Percentiles rank a stretch among this genome's conserved stretches.
Conservation (phyloP, 1,140 invertebrate species). For the Nilaparvata lugens region DNA sequence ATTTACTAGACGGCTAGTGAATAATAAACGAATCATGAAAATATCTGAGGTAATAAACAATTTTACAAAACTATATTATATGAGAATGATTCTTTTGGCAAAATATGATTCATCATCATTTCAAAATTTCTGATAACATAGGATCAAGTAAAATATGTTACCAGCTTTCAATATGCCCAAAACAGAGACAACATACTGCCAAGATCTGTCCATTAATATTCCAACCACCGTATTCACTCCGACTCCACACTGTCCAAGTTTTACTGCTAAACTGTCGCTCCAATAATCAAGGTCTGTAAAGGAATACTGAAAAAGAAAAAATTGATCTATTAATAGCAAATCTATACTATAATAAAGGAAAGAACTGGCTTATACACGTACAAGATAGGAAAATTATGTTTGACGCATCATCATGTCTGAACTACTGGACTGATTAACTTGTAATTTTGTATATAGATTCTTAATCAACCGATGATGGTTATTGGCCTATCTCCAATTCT, state of each 20-base stretch:
- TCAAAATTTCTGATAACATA: no score
- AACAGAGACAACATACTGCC: conserved; percentile 37
- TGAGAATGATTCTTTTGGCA: neutral
- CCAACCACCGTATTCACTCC: conserved; percentile 29
- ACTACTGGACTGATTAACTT: no score
- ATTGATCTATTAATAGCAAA: conserved; percentile 1
- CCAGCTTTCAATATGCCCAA: conserved; percentile 42
- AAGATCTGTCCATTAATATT: conserved; percentile 38
- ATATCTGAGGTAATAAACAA: neutral
- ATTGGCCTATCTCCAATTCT: no score
- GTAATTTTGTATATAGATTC: no score
- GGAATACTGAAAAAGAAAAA: conserved; percentile 16
- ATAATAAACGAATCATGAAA: neutral
- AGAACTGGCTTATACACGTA: no score
- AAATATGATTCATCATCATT: neutral
- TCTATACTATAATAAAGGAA: neutral
- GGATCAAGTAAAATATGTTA: conserved; percentile 1
- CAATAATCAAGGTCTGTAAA: conserved; percentile 23
- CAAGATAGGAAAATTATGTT: no score
- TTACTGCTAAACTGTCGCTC: conserved; percentile 22
- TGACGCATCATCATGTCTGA: no score
- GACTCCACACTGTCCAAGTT: conserved; percentile 19
- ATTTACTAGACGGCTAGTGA: no score
- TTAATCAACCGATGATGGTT: no score
- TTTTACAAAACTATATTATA: neutral